A percentile compares a stretch with the other conserved stretches of the same genome.
These are phyloP conservation scores for Chelonia mydas DNA, from an alignment of 2,797 vertebrate species.

Conservation along the genomic window DNA sequence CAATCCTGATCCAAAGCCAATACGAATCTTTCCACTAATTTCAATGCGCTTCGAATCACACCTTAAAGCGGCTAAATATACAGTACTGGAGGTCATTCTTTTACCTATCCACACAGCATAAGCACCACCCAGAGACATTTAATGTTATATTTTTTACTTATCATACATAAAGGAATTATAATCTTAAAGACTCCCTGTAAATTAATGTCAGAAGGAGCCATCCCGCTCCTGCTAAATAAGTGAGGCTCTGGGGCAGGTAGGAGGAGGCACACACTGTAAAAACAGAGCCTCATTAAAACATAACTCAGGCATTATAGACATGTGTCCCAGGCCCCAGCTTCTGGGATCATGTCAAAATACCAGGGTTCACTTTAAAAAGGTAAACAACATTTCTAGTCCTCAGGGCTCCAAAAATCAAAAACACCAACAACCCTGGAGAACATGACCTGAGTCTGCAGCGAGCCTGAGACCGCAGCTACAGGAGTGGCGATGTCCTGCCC, in stretches of 20 bases:
- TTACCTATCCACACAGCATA: not conserved
- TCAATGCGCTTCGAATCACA: fast-evolving
- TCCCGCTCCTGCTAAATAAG: not conserved
- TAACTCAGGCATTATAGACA: not conserved
- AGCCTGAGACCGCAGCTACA: not conserved
- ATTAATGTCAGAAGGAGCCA: no score
- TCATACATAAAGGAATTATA: not conserved
- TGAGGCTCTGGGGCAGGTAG: not conserved
- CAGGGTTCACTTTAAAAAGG: not conserved
- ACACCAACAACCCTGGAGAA: not conserved
- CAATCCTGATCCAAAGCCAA: fast-evolving
- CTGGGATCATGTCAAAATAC: not conserved
- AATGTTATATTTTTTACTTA: not conserved
- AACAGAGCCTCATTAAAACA: not conserved
- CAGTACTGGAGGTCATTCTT: fast-evolving
- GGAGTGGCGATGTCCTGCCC: no score
- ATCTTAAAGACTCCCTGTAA: not conserved
- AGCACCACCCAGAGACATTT: not conserved
- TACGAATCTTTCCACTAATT: fast-evolving
- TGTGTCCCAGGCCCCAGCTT: not conserved
- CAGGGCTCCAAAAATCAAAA: not conserved
- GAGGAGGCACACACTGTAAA: not conserved
- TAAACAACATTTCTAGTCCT: not conserved
- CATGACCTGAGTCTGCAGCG: not conserved
- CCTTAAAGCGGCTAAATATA: fast-evolving